phyloP scores from a whole-genome alignment of 2,797 vertebrate genomes.

The Galaxias olidus region DNA sequence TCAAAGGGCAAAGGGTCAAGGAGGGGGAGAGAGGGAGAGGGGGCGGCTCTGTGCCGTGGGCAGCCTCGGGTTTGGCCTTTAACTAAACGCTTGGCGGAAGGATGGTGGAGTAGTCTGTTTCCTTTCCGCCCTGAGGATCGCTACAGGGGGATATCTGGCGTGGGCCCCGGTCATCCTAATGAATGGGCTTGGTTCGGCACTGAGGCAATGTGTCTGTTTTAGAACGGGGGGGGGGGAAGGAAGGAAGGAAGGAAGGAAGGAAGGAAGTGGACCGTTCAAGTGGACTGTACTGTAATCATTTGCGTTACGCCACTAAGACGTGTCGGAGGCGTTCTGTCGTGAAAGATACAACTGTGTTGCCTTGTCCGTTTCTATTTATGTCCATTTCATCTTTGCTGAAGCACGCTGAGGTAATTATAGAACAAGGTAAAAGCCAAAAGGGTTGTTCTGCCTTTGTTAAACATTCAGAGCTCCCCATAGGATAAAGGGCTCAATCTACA shows the following conservation, averaged over 20 bases:
- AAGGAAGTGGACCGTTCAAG: slow-evolving; percentile 17
- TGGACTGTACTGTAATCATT: slow-evolving; percentile 28
- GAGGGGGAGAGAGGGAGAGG: too few species aligned
- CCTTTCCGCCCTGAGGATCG: neutral
- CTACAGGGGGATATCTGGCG: neutral
- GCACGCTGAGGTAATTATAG: slow-evolving; percentile 14
- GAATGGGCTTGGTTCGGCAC: slow-evolving; percentile 35
- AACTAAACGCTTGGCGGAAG: slow-evolving; percentile 23
- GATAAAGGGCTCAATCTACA: too few species aligned
- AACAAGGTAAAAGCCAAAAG: too few species aligned
- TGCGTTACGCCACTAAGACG: slow-evolving; percentile 26
- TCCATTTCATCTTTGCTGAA: slow-evolving; percentile 39
- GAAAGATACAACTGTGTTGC: slow-evolving; percentile 14
- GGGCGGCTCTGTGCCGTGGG: slow-evolving; percentile 25
- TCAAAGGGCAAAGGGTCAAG: neutral
- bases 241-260: too few species aligned
- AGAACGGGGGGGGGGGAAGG: too few species aligned
- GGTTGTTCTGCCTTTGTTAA: slow-evolving; percentile 37
- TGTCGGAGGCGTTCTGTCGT: slow-evolving; percentile 3
- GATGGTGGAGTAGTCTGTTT: neutral
- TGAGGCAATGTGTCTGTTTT: slow-evolving; percentile 25
- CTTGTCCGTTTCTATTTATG: slow-evolving; percentile 31
- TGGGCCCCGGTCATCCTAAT: slow-evolving; percentile 13
- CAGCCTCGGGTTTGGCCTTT: slow-evolving; percentile 46
- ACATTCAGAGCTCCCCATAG: slow-evolving; percentile 23